Evolutionary conservation across 2,113 vertebrate species (phyloP).

Genomic region (Parus major): DNA sequence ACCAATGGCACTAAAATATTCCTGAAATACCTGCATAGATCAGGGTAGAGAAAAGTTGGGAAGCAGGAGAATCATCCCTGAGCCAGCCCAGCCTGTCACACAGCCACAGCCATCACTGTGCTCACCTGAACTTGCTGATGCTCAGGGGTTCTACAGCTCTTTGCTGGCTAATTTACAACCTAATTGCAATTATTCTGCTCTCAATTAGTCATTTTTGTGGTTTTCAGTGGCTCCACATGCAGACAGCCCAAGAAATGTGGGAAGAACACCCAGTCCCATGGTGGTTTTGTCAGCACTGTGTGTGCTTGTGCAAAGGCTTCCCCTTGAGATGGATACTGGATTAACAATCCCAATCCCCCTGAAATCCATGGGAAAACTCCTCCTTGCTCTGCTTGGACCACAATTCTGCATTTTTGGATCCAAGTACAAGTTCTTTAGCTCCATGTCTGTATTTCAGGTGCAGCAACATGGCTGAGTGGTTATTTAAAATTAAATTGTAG

Average conservation of each 20-base stretch:
- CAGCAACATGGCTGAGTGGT: neutral
- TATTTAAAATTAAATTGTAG: neutral
- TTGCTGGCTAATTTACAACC: neutral
- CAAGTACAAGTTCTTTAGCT: neutral
- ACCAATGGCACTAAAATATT: neutral
- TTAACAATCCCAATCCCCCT: neutral
- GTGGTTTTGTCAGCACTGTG: neutral
- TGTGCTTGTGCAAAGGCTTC: accelerated
- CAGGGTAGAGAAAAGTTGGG: neutral
- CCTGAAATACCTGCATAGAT: accelerated
- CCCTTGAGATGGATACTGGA: neutral
- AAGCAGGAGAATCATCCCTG: neutral
- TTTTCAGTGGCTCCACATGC: neutral
- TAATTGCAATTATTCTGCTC: neutral
- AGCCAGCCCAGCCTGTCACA: accelerated
- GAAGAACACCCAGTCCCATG: accelerated
- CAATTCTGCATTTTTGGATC: neutral
- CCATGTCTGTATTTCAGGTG: accelerated
- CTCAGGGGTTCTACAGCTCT: neutral
- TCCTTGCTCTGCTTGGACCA: neutral
- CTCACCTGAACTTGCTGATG: neutral
- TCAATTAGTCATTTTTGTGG: neutral
- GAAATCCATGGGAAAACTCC: neutral
- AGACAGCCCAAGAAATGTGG: neutral
- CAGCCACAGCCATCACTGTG: accelerated